phyloP scores from a whole-genome alignment of 2,113 vertebrate genomes.

The Neopipo cinnamomea region DNA sequence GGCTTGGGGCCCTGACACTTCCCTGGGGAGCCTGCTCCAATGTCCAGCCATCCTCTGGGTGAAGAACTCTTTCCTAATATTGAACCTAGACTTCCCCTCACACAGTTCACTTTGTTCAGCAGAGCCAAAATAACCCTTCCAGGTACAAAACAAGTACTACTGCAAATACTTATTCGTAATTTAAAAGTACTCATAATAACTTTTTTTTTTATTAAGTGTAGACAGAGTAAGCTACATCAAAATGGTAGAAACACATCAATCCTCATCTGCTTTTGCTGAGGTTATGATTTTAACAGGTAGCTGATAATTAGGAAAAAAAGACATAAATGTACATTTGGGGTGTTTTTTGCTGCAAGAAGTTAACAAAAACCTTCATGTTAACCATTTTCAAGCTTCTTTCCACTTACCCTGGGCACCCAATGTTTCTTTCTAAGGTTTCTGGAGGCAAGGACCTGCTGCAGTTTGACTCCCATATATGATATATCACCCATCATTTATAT shows the following conservation, averaged over 20 bases:
- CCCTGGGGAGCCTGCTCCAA: background rate
- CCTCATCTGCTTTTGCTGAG: background rate
- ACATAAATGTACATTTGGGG: background rate
- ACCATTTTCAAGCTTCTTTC: background rate
- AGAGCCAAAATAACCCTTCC: background rate
- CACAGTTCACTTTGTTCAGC: background rate
- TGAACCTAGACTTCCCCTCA: background rate
- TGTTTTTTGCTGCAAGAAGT: background rate
- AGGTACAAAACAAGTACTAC: background rate
- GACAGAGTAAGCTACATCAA: background rate
- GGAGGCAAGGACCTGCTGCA: background rate
- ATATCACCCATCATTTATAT: background rate
- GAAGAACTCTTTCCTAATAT: background rate
- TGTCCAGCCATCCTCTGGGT: background rate
- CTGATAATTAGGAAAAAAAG: background rate
- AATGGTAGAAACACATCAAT: background rate
- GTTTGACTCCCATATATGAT: background rate
- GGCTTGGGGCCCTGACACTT: fast-evolving
- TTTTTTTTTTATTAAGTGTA: background rate
- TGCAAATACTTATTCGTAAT: background rate
- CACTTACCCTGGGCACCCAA: background rate
- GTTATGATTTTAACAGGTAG: background rate
- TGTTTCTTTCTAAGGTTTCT: background rate
- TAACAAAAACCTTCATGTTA: background rate
- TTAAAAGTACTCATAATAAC: background rate